These are phyloP conservation scores for Nyleta sp. DNA, from an alignment of 2,888 invertebrate genomes.

Conservation along the genomic window DNA sequence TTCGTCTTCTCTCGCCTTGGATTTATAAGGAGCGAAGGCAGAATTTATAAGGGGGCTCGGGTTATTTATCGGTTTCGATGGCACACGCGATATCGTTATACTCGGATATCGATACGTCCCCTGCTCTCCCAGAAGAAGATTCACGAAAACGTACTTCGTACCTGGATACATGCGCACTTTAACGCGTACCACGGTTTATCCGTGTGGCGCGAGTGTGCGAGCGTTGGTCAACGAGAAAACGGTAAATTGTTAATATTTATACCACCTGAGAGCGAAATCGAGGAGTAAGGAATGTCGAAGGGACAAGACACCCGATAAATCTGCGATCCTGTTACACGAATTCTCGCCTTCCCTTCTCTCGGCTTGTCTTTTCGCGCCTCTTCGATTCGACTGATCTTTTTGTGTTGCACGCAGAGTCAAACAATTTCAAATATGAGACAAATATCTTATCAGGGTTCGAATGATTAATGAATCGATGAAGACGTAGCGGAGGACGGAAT, in stretches of 20 bases:
- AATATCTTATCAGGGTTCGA: slow-evolving; percentile 10
- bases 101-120: slow-evolving; percentile 80
- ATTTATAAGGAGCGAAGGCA: slow-evolving; percentile 81
- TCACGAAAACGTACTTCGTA: slow-evolving; percentile 66
- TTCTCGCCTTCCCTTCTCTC: slow-evolving; percentile 52
- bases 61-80: slow-evolving; percentile 82
- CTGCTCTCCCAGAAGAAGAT: slow-evolving; percentile 56
- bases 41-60: slow-evolving; percentile 78
- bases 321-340: slow-evolving; percentile 67
- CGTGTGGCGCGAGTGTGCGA: slow-evolving; percentile 55
- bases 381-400: slow-evolving; percentile 22
- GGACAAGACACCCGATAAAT: slow-evolving; percentile 67
- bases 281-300: slow-evolving; percentile 71
- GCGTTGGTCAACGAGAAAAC: slow-evolving; percentile 57
- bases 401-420: slow-evolving; percentile 9
- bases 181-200: slow-evolving; percentile 63
- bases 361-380: slow-evolving; percentile 33
- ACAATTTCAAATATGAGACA: slow-evolving; percentile 17
- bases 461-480: slow-evolving; percentile 15
- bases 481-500: slow-evolving; percentile 8
- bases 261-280: slow-evolving; percentile 68
- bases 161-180: slow-evolving; percentile 59
- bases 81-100: slow-evolving; percentile 80
- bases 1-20: slow-evolving; percentile 74
- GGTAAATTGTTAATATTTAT: slow-evolving; percentile 68